Conservation (phyloP, 2,888 invertebrate species). For the Eudasyphora cyanicolor region DNA sequence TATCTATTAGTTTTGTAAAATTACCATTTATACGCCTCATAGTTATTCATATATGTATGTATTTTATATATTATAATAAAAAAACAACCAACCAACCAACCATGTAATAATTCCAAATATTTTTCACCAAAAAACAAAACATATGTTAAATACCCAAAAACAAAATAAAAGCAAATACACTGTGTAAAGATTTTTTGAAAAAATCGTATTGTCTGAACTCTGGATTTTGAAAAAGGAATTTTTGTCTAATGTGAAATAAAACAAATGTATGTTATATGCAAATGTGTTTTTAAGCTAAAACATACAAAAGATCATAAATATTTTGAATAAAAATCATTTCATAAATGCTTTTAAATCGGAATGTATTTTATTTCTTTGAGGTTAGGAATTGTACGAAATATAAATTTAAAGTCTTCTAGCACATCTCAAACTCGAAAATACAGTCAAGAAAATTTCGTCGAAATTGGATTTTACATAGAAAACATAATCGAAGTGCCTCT, state of each 20-base stretch:
- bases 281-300: conserved; percentile 22
- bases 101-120: conserved; percentile 19
- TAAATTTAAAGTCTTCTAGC: background rate
- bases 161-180: background rate
- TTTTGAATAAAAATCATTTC: conserved; percentile 63
- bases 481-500: too few species aligned
- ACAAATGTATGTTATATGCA: conserved; percentile 45
- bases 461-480: too few species aligned
- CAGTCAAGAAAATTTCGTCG: too few species aligned
- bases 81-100: too few species aligned
- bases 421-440: too few species aligned
- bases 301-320: conserved; percentile 36
- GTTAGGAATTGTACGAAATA: background rate
- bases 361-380: background rate
- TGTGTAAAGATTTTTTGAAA: background rate
- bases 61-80: background rate
- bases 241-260: conserved; percentile 52
- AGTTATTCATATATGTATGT: background rate
- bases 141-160: conserved; percentile 13
- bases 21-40: conserved; percentile 19
- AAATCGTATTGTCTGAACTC: conserved; percentile 51
- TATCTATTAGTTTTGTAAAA: conserved; percentile 34
- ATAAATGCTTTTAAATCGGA: conserved; percentile 55
- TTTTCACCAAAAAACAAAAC: conserved; percentile 29
- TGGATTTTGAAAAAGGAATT: conserved; percentile 54